Conservation (phyloP, 2,113 vertebrate genomes). For the Etia nguti region DNA sequence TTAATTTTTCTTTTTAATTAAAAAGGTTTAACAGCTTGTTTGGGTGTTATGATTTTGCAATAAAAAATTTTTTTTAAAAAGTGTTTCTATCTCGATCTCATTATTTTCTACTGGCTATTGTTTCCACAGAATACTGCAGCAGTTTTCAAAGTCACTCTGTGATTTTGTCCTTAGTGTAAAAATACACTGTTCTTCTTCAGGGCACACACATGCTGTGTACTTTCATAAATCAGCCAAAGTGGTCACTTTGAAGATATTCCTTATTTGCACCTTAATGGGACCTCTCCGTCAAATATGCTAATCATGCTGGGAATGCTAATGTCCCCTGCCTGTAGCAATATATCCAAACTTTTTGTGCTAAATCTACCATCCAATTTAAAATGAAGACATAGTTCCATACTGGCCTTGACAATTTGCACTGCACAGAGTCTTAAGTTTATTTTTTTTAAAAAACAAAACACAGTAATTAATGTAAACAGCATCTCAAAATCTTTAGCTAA, state of each 20-base stretch:
- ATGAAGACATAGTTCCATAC: background rate
- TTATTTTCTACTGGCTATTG: background rate
- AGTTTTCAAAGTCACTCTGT: background rate
- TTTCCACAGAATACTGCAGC: background rate
- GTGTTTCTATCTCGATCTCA: background rate
- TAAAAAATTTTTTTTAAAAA: no score
- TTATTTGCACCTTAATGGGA: background rate
- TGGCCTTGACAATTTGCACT: fast-evolving
- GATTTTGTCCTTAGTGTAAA: background rate
- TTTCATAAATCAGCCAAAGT: background rate
- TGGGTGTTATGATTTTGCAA: background rate
- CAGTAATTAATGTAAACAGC: background rate
- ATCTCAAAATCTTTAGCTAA: background rate
- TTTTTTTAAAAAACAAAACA: fast-evolving
- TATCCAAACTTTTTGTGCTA: background rate
- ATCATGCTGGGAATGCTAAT: background rate
- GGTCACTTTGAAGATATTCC: background rate
- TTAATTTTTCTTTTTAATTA: background rate
- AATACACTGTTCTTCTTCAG: background rate
- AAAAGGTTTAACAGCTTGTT: background rate
- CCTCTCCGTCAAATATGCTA: background rate
- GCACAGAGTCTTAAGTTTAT: background rate
- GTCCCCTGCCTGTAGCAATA: background rate
- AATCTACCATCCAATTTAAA: background rate
- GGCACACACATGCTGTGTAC: background rate